A percentile compares a stretch with the other conserved stretches of the same genome.
Conservation (phyloP, 2,797 vertebrate genomes). For the Acestrorhynchus altus region DNA sequence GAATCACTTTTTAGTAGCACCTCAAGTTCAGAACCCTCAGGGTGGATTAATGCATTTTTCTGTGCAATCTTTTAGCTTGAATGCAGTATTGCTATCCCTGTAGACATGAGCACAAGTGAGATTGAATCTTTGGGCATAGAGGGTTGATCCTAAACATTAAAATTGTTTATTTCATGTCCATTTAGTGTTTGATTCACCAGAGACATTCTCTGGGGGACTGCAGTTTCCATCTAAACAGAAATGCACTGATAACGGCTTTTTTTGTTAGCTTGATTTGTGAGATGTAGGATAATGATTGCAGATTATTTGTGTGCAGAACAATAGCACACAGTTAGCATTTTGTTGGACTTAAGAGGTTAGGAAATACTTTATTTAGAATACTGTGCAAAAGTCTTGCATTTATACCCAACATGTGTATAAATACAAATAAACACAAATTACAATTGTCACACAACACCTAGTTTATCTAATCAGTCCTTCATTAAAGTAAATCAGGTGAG, state of each 20-base stretch:
- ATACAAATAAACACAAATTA: too few species aligned
- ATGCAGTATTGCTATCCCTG: slow-evolving; percentile 39
- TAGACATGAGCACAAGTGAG: slow-evolving; percentile 29
- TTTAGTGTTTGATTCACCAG: not conserved
- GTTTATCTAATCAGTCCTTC: too few species aligned
- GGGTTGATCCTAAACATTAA: not conserved
- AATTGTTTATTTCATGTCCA: slow-evolving; percentile 4
- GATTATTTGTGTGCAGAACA: not conserved
- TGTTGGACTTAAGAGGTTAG: slow-evolving; percentile 16
- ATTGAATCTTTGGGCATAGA: not conserved
- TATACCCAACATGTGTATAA: too few species aligned
- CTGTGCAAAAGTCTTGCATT: too few species aligned
- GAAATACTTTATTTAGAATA: slow-evolving; percentile 6
- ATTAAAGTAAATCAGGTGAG: too few species aligned
- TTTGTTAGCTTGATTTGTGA: not conserved
- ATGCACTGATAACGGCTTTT: not conserved
- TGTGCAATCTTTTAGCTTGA: slow-evolving; percentile 57
- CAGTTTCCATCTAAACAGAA: slow-evolving; percentile 26
- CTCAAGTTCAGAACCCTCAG: slow-evolving; percentile 45
- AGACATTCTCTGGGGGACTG: not conserved
- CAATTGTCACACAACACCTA: too few species aligned
- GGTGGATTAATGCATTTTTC: slow-evolving; percentile 50
- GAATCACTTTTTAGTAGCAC: slow-evolving; percentile 57
- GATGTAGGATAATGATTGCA: not conserved
- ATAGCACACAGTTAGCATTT: slow-evolving; percentile 4